Base-by-base conservation (phyloP, 1,140 invertebrate species). In the Papilio glaucus region DNA sequence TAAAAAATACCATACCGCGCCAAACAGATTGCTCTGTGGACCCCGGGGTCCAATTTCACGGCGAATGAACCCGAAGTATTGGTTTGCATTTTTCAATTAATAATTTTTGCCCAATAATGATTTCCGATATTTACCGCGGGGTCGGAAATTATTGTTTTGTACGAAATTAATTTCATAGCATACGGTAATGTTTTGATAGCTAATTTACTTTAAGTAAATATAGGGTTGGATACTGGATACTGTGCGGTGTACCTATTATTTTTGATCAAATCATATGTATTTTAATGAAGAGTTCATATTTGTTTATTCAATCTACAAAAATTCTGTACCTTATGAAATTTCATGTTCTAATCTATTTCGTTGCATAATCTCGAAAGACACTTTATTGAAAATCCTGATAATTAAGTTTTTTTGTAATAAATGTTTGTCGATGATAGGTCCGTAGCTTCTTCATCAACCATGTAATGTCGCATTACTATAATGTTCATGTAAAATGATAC, bases 71-170 rank as follows among this genome's bases (percentile, higher is more conserved):
- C 67, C 61, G 15, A 71, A 77, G 61, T 72, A 81, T 83, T 81
- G 82, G 79, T 77, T 80, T 69, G 75, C 73, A 77, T 74, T 83
- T 80, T 81, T 78, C 77, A 81, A 78, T 82, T 83, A 81, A 80
- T 81, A 80, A 80, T 77, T 82, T 77, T 78, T 57, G 77, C 77
- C 72, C n/a, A 65, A 75, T 83, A 83, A 83, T 79, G 72, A 82
- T 82, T 83, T 85, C 79, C 81, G 74, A 83, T 83, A 77, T 53
- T 76, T 68, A 26, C 65, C 39, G 39, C 29, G 18, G 65, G 65
- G 18, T 24, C 41, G 65, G 29, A 68, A 68, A 68, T 68, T 68
- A 68, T 68, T 45, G 65, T 49, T 68, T 45, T 45, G 39, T 26
- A n/a, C 24, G 65, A 68, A 68, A 45, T 68, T 68, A 68, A 41